Conservation (phyloP, 2,113 vertebrate species). For the Cinclus mexicanus region DNA sequence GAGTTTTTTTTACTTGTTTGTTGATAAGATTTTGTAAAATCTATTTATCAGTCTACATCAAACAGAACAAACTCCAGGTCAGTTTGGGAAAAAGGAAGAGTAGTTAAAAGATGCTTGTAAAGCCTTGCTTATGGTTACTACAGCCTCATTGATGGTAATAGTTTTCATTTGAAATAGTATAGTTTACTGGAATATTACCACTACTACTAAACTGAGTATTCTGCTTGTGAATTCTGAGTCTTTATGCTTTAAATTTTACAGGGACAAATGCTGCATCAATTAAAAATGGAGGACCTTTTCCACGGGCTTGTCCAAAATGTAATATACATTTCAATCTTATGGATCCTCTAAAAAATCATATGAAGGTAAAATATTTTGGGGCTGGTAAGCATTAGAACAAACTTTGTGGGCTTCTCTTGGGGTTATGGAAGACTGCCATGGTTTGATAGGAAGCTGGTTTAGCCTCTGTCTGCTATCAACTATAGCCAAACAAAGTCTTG, state of each 20-base stretch:
- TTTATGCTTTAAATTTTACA: slow-evolving; percentile 57
- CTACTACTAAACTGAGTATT: not conserved
- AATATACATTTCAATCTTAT: slow-evolving; percentile 86
- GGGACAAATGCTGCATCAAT: slow-evolving; percentile 54
- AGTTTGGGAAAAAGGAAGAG: not conserved
- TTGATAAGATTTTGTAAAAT: not conserved
- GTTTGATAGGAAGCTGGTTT: not conserved
- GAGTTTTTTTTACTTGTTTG: not conserved
- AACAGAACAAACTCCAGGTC: not conserved
- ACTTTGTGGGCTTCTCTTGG: not conserved
- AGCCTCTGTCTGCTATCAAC: not conserved
- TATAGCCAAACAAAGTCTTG: not conserved
- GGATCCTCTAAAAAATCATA: slow-evolving; percentile 85
- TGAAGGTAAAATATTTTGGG: slow-evolving; percentile 78
- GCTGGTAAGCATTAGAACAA: not conserved
- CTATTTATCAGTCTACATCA: not conserved
- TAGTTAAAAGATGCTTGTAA: not conserved
- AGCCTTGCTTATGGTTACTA: not conserved
- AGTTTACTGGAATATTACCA: not conserved
- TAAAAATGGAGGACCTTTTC: slow-evolving; percentile 85
- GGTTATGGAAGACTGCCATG: not conserved
- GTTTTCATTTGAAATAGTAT: not conserved
- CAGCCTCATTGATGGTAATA: not conserved
- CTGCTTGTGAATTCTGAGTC: slow-evolving; percentile 16
- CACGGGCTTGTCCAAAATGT: slow-evolving; percentile 89